A percentile compares a stretch with the other conserved stretches of the same genome.
Evolutionary conservation across 1,140 invertebrate genomes (phyloP).

Genomic region (Octopus bimaculoides): DNA sequence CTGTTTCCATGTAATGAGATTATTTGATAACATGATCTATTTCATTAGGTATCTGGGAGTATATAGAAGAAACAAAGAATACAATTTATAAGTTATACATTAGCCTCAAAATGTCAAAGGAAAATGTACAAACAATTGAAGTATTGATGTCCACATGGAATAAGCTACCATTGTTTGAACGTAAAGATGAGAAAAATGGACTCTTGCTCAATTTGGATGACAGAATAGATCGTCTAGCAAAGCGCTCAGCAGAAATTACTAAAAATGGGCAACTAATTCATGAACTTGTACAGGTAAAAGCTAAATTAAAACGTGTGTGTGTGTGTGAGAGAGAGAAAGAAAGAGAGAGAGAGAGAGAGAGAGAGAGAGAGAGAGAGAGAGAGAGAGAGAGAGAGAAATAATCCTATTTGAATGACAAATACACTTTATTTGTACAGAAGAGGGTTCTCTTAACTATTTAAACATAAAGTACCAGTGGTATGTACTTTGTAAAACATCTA

Average conservation of each 20-base stretch:
- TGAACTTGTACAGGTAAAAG: slow-evolving; percentile 61
- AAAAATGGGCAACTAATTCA: slow-evolving; percentile 70
- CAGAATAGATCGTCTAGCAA: slow-evolving; percentile 68
- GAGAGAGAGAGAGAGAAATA: too few species aligned
- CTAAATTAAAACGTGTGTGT: neutral
- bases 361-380: too few species aligned
- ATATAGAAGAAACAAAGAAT: slow-evolving; percentile 71
- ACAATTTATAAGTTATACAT: slow-evolving; percentile 74
- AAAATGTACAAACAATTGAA: slow-evolving; percentile 74
- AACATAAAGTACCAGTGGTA: too few species aligned
- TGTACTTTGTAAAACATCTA: too few species aligned
- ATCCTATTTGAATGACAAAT: too few species aligned
- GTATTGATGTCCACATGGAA: slow-evolving; percentile 73
- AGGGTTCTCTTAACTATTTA: too few species aligned
- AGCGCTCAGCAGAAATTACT: slow-evolving; percentile 71
- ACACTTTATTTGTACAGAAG: too few species aligned
- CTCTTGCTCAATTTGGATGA: slow-evolving; percentile 77
- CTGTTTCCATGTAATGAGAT: too few species aligned
- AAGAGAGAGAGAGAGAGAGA: too few species aligned
- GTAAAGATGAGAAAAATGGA: slow-evolving; percentile 75
- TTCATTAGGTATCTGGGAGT: slow-evolving; percentile 68
- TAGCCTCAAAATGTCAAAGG: slow-evolving; percentile 75
- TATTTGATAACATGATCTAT: neutral
- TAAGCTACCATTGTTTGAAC: slow-evolving; percentile 73
- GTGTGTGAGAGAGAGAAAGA: too few species aligned